These are phyloP conservation scores for Drosophila pseudoananassae DNA, from an alignment of 1,140 invertebrate genomes.

Conservation along the genomic window DNA sequence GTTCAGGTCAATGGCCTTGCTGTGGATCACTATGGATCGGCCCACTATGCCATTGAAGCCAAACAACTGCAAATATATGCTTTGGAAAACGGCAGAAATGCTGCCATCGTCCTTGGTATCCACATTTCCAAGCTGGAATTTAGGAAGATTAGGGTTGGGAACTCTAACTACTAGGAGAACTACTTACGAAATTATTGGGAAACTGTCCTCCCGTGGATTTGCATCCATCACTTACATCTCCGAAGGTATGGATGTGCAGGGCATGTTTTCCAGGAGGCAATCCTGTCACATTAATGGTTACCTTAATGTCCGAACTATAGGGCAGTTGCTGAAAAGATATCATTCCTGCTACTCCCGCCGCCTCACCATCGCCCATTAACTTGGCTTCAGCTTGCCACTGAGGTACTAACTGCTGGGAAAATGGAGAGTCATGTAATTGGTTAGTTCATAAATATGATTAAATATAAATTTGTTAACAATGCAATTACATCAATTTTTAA, in stretches of 20 bases:
- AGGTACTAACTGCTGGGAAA: slow-evolving; percentile 41
- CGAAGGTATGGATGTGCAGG: slow-evolving; percentile 90
- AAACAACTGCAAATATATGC: slow-evolving; percentile 73
- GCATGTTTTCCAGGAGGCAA: slow-evolving; percentile 88
- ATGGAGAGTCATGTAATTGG: background rate
- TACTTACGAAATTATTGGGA: slow-evolving; percentile 82
- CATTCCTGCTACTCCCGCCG: slow-evolving; percentile 50
- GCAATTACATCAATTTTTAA: background rate
- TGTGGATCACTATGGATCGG: slow-evolving; percentile 79
- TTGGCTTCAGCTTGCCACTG: slow-evolving; percentile 74
- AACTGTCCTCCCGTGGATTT: slow-evolving; percentile 85
- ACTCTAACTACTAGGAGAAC: background rate
- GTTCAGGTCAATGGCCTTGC: slow-evolving; percentile 80
- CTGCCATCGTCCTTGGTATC: slow-evolving; percentile 79
- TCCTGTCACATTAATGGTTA: slow-evolving; percentile 86
- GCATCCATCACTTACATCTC: slow-evolving; percentile 88
- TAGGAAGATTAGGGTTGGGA: background rate
- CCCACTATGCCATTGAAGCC: slow-evolving; percentile 82
- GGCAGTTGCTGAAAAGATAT: slow-evolving; percentile 77
- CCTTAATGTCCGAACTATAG: slow-evolving; percentile 83
- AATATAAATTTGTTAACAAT: too few species aligned
- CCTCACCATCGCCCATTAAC: slow-evolving; percentile 64
- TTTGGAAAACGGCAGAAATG: slow-evolving; percentile 69
- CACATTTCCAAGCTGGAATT: slow-evolving; percentile 72
- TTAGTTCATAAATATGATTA: background rate